Evolutionary conservation across 2,888 invertebrate genomes (phyloP).

Genomic region (Onthophagus sagittarius): DNA sequence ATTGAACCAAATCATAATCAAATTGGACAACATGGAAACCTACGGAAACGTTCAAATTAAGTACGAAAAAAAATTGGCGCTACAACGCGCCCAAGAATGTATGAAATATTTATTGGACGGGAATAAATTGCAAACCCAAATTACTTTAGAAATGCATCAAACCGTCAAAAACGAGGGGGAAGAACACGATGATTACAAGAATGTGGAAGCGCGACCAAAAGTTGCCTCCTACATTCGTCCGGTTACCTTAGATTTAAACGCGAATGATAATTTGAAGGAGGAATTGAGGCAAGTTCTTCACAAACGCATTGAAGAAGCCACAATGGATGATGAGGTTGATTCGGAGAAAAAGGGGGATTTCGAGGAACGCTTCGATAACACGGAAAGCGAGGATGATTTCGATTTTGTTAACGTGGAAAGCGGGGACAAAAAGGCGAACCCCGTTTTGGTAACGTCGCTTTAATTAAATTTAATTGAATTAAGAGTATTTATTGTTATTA

Average conservation of each 20-base stretch:
- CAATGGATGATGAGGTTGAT: constrained; percentile 15
- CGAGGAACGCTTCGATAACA: constrained; percentile 18
- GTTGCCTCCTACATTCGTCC: constrained; percentile 8
- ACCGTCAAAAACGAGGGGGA: neutral
- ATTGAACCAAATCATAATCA: constrained; percentile 18
- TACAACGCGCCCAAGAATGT: constrained; percentile 22
- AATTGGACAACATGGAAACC: constrained; percentile 21
- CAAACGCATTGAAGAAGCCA: constrained; percentile 22
- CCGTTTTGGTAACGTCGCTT: constrained; percentile 20
- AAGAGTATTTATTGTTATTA: constrained; percentile 1
- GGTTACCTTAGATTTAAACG: constrained; percentile 22
- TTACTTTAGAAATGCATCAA: constrained; percentile 2
- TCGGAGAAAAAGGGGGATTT: neutral
- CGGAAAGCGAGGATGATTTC: constrained; percentile 22
- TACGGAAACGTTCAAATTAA: constrained; percentile 21
- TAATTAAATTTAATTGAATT: neutral
- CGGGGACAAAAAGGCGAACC: constrained; percentile 16
- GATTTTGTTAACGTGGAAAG: constrained; percentile 19
- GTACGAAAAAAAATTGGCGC: constrained; percentile 20
- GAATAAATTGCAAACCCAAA: neutral
- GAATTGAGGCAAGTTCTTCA: constrained; percentile 19
- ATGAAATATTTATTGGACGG: constrained; percentile 19
- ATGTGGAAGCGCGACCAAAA: neutral
- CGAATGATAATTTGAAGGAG: constrained; percentile 21
- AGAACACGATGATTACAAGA: constrained; percentile 5